A percentile compares a stretch with the other conserved stretches of the same genome.
These are phyloP conservation scores for Branchinecta sandiegonensis DNA, from an alignment of 2,888 invertebrate genomes.

Conservation along the genomic window DNA sequence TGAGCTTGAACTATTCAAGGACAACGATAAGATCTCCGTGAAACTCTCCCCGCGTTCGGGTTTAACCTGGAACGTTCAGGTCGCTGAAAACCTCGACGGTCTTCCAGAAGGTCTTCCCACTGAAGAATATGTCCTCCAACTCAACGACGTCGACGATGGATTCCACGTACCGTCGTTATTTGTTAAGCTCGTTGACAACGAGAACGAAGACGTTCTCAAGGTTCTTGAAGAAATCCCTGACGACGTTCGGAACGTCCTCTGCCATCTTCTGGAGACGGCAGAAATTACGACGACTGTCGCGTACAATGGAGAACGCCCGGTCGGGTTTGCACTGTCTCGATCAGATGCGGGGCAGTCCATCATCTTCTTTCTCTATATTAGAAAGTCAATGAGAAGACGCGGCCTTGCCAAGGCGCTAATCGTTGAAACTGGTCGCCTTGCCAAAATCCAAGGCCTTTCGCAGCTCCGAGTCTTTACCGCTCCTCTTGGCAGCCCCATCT, in stretches of 20 bases:
- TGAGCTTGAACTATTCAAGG: background rate
- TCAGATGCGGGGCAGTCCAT: background rate
- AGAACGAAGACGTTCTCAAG: background rate
- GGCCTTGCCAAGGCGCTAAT: background rate
- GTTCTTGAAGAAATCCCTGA: background rate
- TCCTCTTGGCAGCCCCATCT: background rate
- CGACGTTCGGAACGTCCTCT: background rate
- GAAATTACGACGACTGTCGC: background rate
- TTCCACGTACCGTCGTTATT: background rate
- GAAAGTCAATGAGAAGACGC: background rate
- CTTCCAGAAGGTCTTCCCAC: background rate
- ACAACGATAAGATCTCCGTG: background rate
- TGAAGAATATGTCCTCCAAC: slow-evolving; percentile 3
- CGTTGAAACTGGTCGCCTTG: background rate
- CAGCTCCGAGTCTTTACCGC: background rate
- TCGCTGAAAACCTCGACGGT: background rate
- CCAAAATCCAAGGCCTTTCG: background rate
- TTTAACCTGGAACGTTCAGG: background rate
- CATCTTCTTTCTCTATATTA: slow-evolving; percentile 1
- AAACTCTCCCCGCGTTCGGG: background rate
- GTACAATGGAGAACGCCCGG: background rate
- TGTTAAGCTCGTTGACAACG: background rate
- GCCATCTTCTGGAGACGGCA: background rate
- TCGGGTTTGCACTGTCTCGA: background rate
- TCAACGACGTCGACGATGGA: background rate